These are phyloP conservation scores for Corythoichthys intestinalis DNA, from an alignment of 2,113 vertebrate genomes.

Conservation along the genomic window DNA sequence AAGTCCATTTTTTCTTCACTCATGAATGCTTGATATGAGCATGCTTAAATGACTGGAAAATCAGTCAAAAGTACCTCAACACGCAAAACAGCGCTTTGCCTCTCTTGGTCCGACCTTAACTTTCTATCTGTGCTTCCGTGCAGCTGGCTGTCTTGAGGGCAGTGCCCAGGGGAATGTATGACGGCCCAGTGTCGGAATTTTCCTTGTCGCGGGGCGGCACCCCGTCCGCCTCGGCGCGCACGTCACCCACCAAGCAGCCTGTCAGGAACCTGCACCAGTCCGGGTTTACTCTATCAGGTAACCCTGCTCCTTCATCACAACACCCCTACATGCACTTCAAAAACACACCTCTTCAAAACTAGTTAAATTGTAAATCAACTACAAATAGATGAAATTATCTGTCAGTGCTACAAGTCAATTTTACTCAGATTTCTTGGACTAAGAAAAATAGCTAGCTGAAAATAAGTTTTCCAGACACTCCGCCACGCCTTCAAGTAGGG, in stretches of 20 bases:
- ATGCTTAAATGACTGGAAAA: background rate
- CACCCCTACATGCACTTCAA: no score
- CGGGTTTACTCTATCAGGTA: conserved; percentile 93
- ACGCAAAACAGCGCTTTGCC: background rate
- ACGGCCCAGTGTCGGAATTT: conserved; percentile 92
- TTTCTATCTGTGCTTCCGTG: conserved; percentile 8
- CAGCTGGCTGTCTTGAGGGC: conserved; percentile 92
- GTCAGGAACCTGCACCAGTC: conserved; percentile 96
- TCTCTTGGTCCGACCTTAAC: background rate
- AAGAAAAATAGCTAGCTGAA: no score
- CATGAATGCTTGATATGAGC: no score
- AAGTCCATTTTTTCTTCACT: no score
- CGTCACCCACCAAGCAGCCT: conserved; percentile 88
- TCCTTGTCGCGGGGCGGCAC: conserved; percentile 89
- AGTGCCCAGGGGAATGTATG: conserved; percentile 93
- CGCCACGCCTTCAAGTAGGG: no score
- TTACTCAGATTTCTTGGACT: no score
- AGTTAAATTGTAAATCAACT: no score
- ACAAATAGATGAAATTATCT: no score
- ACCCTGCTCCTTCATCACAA: conserved; percentile 29
- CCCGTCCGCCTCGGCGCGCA: conserved; percentile 84
- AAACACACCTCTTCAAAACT: no score
- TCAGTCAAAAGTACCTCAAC: background rate
- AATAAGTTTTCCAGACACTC: no score
- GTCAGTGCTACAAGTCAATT: no score